Evolutionary conservation across 2,113 vertebrate genomes (phyloP), one percentile per base, ranked within the genome.

Genomic region (Trogon melanurus): DNA sequence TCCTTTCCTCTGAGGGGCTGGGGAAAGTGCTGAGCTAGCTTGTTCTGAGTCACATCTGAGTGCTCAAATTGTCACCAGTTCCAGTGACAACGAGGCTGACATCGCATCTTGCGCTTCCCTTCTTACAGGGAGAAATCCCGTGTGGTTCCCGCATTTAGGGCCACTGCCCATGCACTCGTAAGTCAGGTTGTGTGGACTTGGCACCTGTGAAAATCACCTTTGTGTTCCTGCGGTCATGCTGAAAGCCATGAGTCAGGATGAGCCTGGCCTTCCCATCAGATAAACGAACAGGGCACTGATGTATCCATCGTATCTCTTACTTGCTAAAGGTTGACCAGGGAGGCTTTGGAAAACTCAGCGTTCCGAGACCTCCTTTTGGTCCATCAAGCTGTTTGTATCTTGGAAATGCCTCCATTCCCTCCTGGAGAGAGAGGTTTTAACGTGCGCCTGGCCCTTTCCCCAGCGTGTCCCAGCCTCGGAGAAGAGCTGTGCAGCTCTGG

Each of bases 11-110:
- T 32, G 73, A 79, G 23, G 54, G 56, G 48, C 74, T 34, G 62
- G 57, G n/a, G 67, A 88, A 90, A 91, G 50, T 56, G 84, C 94
- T 91, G 71, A 97, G 62, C 69, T 60, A 89, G 83, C 60, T 57
- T 44, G 20, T 93, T 92, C 20, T 26, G 48, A 44, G 47, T n/a
- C 53, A 80, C 66, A 76, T 53, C 62, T 41, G 38, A 51, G 36
- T 73, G 36, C 51, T 62, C 78, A 88, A 50, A 70, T 4, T 4
- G 2, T 54, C 72, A 60, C 66, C 53, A 47, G 75, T 70, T 62
- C n/a, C 51, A 88, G n/a, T 1, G 25, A 66, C 62, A 70, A 85
- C 4, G 32, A 61, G 47, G 47, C 60, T 82, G 78, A 76, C 50
- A 5, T 9, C 2, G 11, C 29, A 50, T 48, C 72, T 76, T 72